A percentile compares a stretch with the other conserved stretches of the same genome.
These are phyloP conservation scores for Patella ulyssiponensis DNA, from an alignment of 2,888 invertebrate genomes.

Conservation along the genomic window DNA sequence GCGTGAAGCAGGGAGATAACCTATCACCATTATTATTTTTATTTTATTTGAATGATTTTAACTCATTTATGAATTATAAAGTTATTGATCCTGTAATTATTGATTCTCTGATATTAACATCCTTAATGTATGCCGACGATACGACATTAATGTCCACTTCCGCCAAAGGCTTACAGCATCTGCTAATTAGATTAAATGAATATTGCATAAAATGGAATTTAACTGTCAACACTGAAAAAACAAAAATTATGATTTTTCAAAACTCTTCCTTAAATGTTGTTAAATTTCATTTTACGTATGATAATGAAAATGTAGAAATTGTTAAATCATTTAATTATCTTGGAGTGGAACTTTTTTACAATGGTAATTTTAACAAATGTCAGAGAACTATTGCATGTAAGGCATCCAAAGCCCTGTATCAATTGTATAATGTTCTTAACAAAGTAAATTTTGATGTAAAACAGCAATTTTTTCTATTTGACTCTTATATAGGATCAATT, in stretches of 20 bases:
- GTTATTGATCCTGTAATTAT: background rate
- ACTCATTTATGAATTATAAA: background rate
- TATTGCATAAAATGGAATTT: background rate
- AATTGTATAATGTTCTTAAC: too few species aligned
- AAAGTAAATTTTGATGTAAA: background rate
- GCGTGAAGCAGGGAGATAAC: background rate
- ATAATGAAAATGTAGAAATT: too few species aligned
- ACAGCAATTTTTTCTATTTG: background rate
- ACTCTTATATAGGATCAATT: background rate
- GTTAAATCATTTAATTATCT: too few species aligned
- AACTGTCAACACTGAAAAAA: too few species aligned
- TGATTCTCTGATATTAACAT: background rate
- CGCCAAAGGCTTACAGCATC: background rate
- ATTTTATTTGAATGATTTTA: background rate
- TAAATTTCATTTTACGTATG: too few species aligned
- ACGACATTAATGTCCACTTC: background rate
- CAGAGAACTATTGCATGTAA: too few species aligned
- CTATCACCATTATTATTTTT: background rate
- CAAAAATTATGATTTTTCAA: too few species aligned
- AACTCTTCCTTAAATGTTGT: too few species aligned
- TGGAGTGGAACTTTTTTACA: too few species aligned
- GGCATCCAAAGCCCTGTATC: too few species aligned
- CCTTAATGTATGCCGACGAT: slow-evolving; percentile 3
- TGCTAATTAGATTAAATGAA: background rate
- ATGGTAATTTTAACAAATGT: too few species aligned